These are phyloP conservation scores for Myotis daubentonii DNA, from an alignment of 2,797 vertebrate species.

Conservation along the genomic window DNA sequence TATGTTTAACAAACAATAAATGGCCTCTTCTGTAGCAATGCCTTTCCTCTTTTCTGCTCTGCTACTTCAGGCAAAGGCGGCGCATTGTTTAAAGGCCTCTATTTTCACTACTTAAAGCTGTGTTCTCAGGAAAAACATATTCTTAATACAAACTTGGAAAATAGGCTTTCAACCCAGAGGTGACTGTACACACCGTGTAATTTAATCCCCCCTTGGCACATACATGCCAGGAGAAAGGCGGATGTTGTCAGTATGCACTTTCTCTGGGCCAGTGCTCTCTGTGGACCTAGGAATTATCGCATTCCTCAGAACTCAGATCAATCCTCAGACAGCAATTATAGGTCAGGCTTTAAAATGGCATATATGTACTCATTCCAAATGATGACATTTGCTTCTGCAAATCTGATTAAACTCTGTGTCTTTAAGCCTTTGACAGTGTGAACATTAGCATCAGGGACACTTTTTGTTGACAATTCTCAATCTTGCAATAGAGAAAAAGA, in stretches of 20 bases:
- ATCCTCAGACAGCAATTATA: neutral
- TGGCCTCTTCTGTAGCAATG: neutral
- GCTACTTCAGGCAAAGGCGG: neutral
- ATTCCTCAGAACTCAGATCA: neutral
- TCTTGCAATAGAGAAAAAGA: neutral
- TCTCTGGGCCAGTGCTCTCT: neutral
- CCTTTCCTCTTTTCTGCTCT: neutral
- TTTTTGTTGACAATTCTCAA: slow-evolving; percentile 31
- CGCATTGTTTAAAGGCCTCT: neutral
- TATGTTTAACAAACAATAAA: neutral
- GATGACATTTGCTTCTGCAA: neutral
- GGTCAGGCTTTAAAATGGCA: neutral
- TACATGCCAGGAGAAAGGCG: neutral
- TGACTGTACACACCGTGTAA: neutral
- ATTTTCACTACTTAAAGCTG: neutral
- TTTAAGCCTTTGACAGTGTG: neutral
- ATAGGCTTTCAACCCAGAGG: neutral
- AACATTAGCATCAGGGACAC: neutral
- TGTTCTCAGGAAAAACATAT: neutral
- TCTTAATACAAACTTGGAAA: slow-evolving; percentile 1
- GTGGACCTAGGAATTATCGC: neutral
- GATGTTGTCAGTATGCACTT: neutral
- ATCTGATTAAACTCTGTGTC: neutral
- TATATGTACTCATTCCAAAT: neutral
- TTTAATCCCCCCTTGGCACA: neutral